Evolutionary conservation across 2,888 invertebrate genomes (phyloP).

Genomic region (Oscheius sp.): DNA sequence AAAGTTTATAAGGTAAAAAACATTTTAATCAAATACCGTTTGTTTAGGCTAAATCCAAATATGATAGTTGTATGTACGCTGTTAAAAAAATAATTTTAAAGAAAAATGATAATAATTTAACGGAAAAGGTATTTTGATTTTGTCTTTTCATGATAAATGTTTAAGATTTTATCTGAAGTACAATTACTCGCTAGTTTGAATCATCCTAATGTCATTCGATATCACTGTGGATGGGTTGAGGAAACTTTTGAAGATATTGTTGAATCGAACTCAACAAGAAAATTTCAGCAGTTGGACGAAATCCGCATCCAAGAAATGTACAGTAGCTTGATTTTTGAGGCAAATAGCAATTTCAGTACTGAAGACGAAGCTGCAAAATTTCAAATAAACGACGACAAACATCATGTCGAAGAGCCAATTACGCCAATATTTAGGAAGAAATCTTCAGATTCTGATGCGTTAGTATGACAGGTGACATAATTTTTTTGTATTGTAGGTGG

Average conservation of each 20-base stretch:
- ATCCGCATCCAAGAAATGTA: too few species aligned
- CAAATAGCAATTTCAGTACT: neutral
- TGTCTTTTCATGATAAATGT: neutral
- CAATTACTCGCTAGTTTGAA: constrained; percentile 69
- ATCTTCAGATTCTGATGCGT: constrained; percentile 15
- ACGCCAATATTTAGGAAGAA: neutral
- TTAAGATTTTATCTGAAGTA: constrained; percentile 70
- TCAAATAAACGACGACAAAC: neutral
- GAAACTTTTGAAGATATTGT: neutral
- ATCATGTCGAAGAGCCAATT: neutral
- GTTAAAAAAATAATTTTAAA: constrained; percentile 70
- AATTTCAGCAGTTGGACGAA: too few species aligned
- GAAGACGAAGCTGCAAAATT: neutral
- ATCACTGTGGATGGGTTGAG: constrained; percentile 71
- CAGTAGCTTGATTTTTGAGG: neutral
- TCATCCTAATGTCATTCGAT: constrained; percentile 71
- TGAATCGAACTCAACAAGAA: neutral
- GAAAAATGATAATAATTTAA: neutral
- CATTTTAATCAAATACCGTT: neutral
- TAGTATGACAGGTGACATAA: neutral
- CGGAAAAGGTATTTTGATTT: neutral
- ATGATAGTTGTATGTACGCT: constrained; percentile 71
- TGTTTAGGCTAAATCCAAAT: constrained; percentile 14
- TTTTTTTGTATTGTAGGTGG: neutral
- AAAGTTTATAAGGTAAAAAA: constrained; percentile 69